Base-by-base conservation (phyloP, 2,888 invertebrate genomes). In the Pharmacophagus antenor region DNA sequence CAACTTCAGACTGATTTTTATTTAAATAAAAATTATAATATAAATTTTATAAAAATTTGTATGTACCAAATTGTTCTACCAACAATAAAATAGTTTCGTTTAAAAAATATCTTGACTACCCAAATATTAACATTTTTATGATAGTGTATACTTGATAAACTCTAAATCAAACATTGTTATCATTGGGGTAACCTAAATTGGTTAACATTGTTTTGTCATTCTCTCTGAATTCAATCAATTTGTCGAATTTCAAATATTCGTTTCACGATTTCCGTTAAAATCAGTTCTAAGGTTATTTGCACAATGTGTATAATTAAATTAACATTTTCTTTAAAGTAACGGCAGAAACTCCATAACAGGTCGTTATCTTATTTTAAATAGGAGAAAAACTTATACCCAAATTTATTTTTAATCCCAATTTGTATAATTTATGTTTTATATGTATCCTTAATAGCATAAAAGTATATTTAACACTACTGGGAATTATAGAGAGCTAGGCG, bases 101-200 rank as follows among this genome's bases (percentile, higher is more conserved):
- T 31, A 15, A 31, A 31, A 31, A 31, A 31, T 31, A 31, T 3
- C 12, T 31, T 31, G 1, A 31, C 31, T 31, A 10, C 10, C 2
- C 31, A 12, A 31, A 31, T 31, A 31, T 6, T 1, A 27, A 27
- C 12, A 42, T 55, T 37, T 55, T 21, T 37, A 55, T 47, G 17
- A 47, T 31, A 47, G 22, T 37, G 31, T 23, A 21, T 21, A 12
- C 22, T 12, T 23, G n/a, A 55, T 55, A 55, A 55, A 46, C 47
- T 48, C 22, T 47, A 47, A 21, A 55, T 37, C 37, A 55, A 20
- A 44, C 20, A 37, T 25, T 18, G 7, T 27, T 49, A 50, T 48
- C 48, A 25, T 23, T 48, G 17, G 6, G 23, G 15, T 48, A 48
- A 48, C 48, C 23, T 25, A 48, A 48, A 48, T 48, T 23, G 17